Conservation (phyloP, 2,797 vertebrate genomes). For the Gymnopithys bicolor region DNA sequence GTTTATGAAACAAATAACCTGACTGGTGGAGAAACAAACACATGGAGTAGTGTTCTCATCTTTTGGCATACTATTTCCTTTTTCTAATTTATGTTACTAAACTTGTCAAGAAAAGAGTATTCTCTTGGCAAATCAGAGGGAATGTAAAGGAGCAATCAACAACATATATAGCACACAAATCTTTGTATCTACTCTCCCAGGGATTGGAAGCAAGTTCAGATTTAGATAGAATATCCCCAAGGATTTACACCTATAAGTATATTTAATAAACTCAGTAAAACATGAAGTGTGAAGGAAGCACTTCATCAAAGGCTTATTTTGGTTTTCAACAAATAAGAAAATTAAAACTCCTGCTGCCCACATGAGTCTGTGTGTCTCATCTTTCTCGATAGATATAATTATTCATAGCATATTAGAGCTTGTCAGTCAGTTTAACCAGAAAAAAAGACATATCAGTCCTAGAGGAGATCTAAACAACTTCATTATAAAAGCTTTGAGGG, state of each 20-base stretch:
- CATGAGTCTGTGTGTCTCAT: background rate
- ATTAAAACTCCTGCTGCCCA: conserved; percentile 46
- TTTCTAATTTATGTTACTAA: conserved; percentile 48
- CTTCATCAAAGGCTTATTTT: conserved; percentile 52
- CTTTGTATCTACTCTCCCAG: background rate
- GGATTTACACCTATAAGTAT: conserved; percentile 31
- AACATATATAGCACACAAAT: background rate
- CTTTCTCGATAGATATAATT: conserved; percentile 34
- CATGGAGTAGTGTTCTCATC: conserved; percentile 25
- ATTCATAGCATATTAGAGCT: conserved; percentile 27
- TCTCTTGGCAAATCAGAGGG: conserved; percentile 25
- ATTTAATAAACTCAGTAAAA: conserved; percentile 28
- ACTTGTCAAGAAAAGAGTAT: conserved; percentile 1
- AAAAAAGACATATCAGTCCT: background rate
- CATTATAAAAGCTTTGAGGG: conserved; percentile 8
- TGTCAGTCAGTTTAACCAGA: conserved; percentile 10
- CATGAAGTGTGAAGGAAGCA: conserved; percentile 24
- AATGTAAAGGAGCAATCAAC: conserved; percentile 30
- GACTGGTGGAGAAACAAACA: conserved; percentile 44
- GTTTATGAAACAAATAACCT: conserved; percentile 62
- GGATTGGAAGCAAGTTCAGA: conserved; percentile 1
- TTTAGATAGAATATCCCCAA: background rate
- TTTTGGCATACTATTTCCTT: conserved; percentile 9
- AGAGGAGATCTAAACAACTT: conserved; percentile 40
- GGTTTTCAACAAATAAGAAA: conserved; percentile 54